These are phyloP conservation scores for Carettochelys insculpta DNA, from an alignment of 2,113 vertebrate genomes.

Conservation along the genomic window DNA sequence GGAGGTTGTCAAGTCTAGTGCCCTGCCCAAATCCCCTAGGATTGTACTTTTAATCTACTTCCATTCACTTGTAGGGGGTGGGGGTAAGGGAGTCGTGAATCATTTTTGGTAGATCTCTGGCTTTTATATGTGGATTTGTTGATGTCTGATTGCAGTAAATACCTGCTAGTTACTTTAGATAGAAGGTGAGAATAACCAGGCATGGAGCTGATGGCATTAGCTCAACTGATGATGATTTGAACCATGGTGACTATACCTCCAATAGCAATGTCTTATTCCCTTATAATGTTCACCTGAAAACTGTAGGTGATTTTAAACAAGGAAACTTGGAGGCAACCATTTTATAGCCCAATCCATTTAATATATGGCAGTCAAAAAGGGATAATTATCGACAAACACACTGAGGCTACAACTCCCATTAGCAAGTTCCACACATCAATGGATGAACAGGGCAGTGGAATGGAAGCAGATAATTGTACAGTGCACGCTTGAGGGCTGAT, in stretches of 20 bases:
- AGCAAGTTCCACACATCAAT: slow-evolving; percentile 65
- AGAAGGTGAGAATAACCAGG: neutral
- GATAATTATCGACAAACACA: neutral
- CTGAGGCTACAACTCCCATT: slow-evolving; percentile 21
- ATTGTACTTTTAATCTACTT: accelerated
- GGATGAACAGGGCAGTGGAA: slow-evolving; percentile 3
- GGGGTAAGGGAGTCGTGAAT: neutral
- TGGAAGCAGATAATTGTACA: slow-evolving; percentile 31
- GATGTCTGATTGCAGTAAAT: neutral
- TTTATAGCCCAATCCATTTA: neutral
- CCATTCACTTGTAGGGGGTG: neutral
- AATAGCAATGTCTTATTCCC: neutral
- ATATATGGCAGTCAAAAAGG: neutral
- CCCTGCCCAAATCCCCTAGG: too few species aligned
- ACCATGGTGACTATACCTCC: neutral
- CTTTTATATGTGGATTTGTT: neutral
- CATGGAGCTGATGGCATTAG: neutral
- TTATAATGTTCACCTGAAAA: neutral
- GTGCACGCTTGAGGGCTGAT: neutral
- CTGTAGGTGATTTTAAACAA: neutral
- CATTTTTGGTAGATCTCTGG: neutral
- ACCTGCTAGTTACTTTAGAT: neutral
- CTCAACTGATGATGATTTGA: neutral
- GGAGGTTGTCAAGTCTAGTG: too few species aligned
- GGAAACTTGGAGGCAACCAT: slow-evolving; percentile 15